Evolutionary conservation across 30 jellyfish, hydroid and myxozoan species (phyloP).

Genomic region (Pseudorhiza aurosa): DNA sequence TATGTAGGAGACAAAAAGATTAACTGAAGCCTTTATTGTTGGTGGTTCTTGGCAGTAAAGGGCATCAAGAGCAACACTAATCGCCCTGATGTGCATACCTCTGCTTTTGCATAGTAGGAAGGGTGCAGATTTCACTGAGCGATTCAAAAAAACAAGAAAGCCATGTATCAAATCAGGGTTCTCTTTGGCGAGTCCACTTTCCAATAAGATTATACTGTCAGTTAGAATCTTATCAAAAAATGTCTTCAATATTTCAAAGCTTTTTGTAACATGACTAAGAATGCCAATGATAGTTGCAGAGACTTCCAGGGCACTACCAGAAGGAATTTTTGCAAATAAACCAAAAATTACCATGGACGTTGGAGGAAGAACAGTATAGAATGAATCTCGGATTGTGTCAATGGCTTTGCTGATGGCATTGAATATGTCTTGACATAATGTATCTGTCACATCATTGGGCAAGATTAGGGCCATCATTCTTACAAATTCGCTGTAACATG

Average conservation of each 20-base stretch:
- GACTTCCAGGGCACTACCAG: conserved; percentile 58
- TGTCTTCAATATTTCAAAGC: not conserved
- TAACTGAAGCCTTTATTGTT: conserved; percentile 71
- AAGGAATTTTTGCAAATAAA: conserved; percentile 42
- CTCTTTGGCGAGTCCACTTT: conserved; percentile 32
- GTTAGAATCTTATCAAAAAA: conserved; percentile 49
- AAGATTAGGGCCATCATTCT: conserved; percentile 12
- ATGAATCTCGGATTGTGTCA: conserved; percentile 81
- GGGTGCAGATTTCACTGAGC: conserved; percentile 79
- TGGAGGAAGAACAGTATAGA: conserved; percentile 47
- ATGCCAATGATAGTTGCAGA: conserved; percentile 78
- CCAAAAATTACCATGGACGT: conserved; percentile 47
- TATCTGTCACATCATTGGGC: conserved; percentile 25
- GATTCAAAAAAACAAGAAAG: conserved; percentile 61
- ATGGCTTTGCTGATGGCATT: conserved; percentile 70
- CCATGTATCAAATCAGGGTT: conserved; percentile 80
- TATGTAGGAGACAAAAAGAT: conserved; percentile 56
- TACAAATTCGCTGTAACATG: conserved; percentile 36
- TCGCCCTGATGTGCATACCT: conserved; percentile 51
- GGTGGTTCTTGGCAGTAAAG: conserved; percentile 83
- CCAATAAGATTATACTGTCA: conserved; percentile 32
- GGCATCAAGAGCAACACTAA: conserved; percentile 46
- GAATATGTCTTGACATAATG: conserved; percentile 48
- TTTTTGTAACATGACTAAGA: conserved; percentile 61
- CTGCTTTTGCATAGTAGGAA: conserved; percentile 19